Percentiles rank a stretch among this genome's conserved stretches.
These are phyloP conservation scores for Agrilus planipennis DNA, from an alignment of 1,140 invertebrate species.

Conservation along the genomic window DNA sequence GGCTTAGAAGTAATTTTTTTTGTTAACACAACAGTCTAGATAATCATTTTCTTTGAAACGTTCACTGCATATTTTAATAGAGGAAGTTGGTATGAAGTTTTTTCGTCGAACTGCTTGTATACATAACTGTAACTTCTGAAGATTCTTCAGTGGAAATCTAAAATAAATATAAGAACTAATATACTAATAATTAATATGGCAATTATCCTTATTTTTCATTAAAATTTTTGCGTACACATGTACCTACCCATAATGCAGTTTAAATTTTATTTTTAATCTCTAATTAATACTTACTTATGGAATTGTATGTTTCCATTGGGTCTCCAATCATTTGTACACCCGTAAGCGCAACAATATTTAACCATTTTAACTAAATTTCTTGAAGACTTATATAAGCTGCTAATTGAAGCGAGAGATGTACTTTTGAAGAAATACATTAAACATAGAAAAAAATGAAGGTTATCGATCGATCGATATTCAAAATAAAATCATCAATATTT, in stretches of 20 bases:
- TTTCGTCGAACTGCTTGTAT: background rate
- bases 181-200: background rate
- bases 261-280: too few species aligned
- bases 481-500: constrained; percentile 2
- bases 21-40: background rate
- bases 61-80: background rate
- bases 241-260: too few species aligned
- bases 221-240: too few species aligned
- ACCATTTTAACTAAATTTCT: too few species aligned
- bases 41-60: background rate
- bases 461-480: too few species aligned
- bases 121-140: background rate
- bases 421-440: background rate
- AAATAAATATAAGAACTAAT: background rate
- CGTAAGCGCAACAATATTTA: too few species aligned
- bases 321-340: too few species aligned
- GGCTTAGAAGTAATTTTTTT: constrained; percentile 1
- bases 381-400: background rate
- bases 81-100: background rate
- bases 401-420: background rate
- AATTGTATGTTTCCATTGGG: too few species aligned
- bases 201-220: too few species aligned
- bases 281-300: too few species aligned
- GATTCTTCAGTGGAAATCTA: background rate
- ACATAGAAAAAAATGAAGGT: too few species aligned